These are phyloP conservation scores for Salarias fasciatus DNA, from an alignment of 2,797 vertebrate genomes.

Conservation along the genomic window DNA sequence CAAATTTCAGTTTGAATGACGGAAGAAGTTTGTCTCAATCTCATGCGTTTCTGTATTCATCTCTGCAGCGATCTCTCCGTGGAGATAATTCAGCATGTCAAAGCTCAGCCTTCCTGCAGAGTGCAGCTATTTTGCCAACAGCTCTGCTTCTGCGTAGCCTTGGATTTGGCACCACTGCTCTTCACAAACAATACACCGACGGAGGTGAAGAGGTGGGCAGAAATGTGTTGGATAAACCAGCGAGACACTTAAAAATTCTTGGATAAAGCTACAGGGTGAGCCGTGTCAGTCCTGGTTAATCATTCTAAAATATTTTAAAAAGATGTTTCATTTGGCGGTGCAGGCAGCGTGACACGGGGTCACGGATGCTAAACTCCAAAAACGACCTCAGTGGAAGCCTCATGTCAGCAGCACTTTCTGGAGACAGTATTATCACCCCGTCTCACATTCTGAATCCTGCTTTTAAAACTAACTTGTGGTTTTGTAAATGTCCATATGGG, in stretches of 20 bases:
- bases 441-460: neutral
- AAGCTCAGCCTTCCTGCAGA: conserved; percentile 12
- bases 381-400: too few species aligned
- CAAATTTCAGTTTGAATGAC: neutral
- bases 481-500: neutral
- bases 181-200: conserved; percentile 11
- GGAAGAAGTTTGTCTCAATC: neutral
- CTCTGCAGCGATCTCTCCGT: neutral
- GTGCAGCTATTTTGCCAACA: conserved; percentile 15
- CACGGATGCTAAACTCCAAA: neutral
- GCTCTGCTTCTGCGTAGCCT: conserved; percentile 9
- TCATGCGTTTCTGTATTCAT: conserved; percentile 1
- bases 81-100: conserved; percentile 17
- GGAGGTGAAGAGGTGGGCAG: conserved; percentile 5
- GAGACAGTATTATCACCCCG: too few species aligned
- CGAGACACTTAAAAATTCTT: neutral
- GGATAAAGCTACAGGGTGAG: neutral
- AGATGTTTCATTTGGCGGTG: neutral
- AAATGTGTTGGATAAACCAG: conserved; percentile 7
- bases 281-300: neutral
- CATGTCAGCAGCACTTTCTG: neutral
- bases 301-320: neutral
- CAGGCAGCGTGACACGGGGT: neutral
- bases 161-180: conserved; percentile 8
- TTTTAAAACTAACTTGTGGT: neutral